Percentiles rank a stretch among this genome's conserved stretches.
phyloP scores from a whole-genome alignment of 1,140 invertebrate genomes.

The Argopecten irradians region DNA sequence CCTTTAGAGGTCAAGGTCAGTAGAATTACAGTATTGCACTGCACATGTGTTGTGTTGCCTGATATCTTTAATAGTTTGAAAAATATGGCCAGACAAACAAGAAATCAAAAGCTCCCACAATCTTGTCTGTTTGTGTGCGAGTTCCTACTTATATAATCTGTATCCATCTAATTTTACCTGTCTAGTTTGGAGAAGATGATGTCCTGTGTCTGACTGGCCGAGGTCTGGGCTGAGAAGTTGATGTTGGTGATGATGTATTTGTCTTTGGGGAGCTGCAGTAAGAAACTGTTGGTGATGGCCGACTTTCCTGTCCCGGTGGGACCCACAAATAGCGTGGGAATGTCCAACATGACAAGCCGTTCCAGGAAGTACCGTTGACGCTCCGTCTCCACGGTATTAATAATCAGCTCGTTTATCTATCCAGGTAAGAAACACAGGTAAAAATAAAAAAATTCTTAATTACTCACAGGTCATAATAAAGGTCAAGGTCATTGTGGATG shows the following conservation, averaged over 20 bases:
- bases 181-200: constrained; percentile 77
- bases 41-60: too few relatives aligned
- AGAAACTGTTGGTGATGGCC: constrained; percentile 75
- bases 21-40: too few relatives aligned
- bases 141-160: too few relatives aligned
- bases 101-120: too few relatives aligned
- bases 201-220: constrained; percentile 76
- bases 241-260: constrained; percentile 75
- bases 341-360: constrained; percentile 65
- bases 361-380: constrained; percentile 74
- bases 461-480: not conserved
- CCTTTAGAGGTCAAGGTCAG: too few relatives aligned
- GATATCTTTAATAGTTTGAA: too few relatives aligned
- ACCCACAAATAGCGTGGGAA: constrained; percentile 74
- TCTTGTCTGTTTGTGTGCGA: too few relatives aligned
- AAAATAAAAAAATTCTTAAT: not conserved
- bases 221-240: constrained; percentile 77
- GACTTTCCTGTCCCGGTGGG: constrained; percentile 76
- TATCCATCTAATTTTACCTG: constrained; percentile 67
- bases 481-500: not conserved
- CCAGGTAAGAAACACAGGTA: not conserved
- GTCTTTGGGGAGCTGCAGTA: constrained; percentile 72
- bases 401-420: constrained; percentile 75
- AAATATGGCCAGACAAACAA: too few relatives aligned
- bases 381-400: constrained; percentile 75